Percentiles rank a stretch among this genome's conserved stretches.
Evolutionary conservation across 2,797 vertebrate genomes (phyloP).

Genomic region (Myotis vivesi): DNA sequence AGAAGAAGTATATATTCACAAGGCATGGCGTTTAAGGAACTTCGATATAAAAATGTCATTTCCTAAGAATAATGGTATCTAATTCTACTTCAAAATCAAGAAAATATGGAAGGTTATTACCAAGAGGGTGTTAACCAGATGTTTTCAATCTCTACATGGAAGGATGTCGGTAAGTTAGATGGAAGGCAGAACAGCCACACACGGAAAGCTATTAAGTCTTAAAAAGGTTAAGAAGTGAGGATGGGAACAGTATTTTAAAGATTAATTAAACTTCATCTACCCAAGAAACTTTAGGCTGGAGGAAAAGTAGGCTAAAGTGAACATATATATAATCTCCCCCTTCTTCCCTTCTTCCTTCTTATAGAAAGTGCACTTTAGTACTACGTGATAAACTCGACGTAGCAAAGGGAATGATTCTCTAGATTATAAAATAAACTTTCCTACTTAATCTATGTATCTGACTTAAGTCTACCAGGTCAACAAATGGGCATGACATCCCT

Average conservation of each 20-base stretch:
- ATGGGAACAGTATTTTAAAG: constrained; percentile 56
- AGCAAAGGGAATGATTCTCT: background rate
- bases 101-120: constrained; percentile 74
- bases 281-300: constrained; percentile 9
- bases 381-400: background rate
- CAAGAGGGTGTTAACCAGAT: constrained; percentile 70
- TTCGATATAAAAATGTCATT: constrained; percentile 73
- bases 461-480: background rate
- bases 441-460: background rate
- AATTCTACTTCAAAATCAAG: constrained; percentile 71
- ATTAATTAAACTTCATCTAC: constrained; percentile 58
- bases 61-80: constrained; percentile 67
- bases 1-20: constrained; percentile 54
- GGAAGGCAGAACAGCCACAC: constrained; percentile 45
- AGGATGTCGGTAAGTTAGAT: constrained; percentile 36
- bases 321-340: background rate
- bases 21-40: constrained; percentile 49
- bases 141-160: constrained; percentile 57
- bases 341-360: background rate
- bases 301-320: background rate
- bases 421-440: background rate
- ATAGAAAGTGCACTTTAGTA: background rate
- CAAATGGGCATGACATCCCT: background rate
- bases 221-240: constrained; percentile 56
- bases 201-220: constrained; percentile 39